Evolutionary conservation across 1,140 invertebrate genomes (phyloP).

Genomic region (Hypothenemus hampei): DNA sequence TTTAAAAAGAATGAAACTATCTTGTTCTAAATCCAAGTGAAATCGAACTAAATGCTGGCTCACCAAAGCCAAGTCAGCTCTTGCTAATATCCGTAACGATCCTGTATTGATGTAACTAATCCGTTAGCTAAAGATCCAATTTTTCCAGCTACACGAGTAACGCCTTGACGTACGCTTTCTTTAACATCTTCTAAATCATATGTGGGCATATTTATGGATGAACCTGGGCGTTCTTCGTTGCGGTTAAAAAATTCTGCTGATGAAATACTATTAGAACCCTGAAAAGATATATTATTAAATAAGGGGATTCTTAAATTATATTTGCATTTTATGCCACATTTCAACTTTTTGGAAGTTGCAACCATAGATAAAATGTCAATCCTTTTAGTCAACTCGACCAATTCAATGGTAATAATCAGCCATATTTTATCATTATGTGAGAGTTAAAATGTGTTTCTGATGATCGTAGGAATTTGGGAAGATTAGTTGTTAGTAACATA

Average conservation of each 20-base stretch:
- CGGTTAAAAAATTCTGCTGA: conserved; percentile 92
- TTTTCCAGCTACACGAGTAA: conserved; percentile 92
- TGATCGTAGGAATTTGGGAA: too few relatives aligned
- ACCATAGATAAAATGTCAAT: too few relatives aligned
- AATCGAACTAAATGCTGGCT: background rate
- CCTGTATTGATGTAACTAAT: conserved; percentile 85
- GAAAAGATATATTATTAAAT: background rate
- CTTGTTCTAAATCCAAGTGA: too few relatives aligned
- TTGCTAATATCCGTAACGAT: conserved; percentile 41
- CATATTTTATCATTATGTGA: too few relatives aligned
- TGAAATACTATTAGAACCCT: conserved; percentile 82
- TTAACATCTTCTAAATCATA: conserved; percentile 90
- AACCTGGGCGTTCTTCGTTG: conserved; percentile 12
- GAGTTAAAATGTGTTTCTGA: too few relatives aligned
- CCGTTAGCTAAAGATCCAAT: conserved; percentile 91
- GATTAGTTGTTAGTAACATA: too few relatives aligned
- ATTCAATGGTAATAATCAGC: too few relatives aligned
- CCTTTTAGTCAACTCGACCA: too few relatives aligned
- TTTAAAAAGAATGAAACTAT: too few relatives aligned
- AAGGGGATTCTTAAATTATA: too few relatives aligned
- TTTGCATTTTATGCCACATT: too few relatives aligned
- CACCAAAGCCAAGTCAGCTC: background rate
- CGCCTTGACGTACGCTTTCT: conserved; percentile 93
- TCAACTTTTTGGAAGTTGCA: too few relatives aligned
- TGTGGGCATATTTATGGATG: conserved; percentile 44